Percentiles rank a stretch among this genome's conserved stretches.
phyloP scores from a whole-genome alignment of 1,140 invertebrate genomes.

The Dendrolimus kikuchii region DNA sequence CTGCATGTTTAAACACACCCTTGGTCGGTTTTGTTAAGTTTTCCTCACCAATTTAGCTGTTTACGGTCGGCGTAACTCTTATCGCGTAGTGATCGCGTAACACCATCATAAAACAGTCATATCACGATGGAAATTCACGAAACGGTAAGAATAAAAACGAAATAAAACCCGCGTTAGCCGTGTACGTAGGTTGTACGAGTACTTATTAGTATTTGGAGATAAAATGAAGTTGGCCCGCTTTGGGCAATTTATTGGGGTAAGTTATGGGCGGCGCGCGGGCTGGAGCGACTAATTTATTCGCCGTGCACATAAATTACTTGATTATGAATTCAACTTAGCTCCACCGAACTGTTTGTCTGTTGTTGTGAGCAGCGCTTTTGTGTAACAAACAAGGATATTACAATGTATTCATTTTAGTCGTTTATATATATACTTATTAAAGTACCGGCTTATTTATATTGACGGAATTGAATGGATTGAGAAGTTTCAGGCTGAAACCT shows the following conservation, averaged over 20 bases:
- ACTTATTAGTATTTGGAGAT: conserved; percentile 70
- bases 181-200: conserved; percentile 51
- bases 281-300: conserved; percentile 69
- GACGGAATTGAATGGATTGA: no score
- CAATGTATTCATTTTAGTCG: conserved; percentile 12
- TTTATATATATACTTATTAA: no score
- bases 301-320: conserved; percentile 72
- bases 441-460: no score
- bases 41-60: conserved; percentile 17
- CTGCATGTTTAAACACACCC: no score
- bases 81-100: conserved; percentile 48
- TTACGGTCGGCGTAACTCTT: conserved; percentile 22
- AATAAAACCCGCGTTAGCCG: conserved; percentile 43
- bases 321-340: conserved; percentile 71
- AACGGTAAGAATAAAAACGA: conserved; percentile 44
- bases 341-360: conserved; percentile 64
- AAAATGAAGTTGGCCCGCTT: conserved; percentile 69
- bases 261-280: conserved; percentile 66
- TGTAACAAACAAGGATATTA: conserved; percentile 60
- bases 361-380: conserved; percentile 62
- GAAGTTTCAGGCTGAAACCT: no score
- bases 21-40: conserved; percentile 18
- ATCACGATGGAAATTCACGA: conserved; percentile 38
- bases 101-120: conserved; percentile 54
- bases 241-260: conserved; percentile 70